Base-by-base conservation (phyloP, 2,113 vertebrate species). In the Sisor rabdophorus region DNA sequence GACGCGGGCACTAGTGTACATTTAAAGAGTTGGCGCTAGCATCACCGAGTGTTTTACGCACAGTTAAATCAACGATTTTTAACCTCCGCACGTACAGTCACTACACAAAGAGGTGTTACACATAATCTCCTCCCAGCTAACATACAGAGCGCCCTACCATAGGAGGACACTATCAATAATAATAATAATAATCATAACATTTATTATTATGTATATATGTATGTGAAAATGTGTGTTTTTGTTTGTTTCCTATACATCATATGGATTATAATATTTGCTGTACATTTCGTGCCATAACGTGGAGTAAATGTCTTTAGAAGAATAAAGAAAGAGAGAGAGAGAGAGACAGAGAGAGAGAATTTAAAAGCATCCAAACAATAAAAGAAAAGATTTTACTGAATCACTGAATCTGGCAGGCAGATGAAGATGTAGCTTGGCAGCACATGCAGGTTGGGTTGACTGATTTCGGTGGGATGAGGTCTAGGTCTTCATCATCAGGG, bases 401-500 rank as follows among this genome's bases (percentile, higher is more conserved):
- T 98, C 87, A 98, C 95, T 99, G 97, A 90, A 98, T 98, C 87
- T 98, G 95, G 91, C 97, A 98, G 91, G 96, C 93, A 20, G 95
- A 95, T 85, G 96, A 97, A 86, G 97, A 95, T 69, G 95, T 95
- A 83, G 96, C 96, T 93, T 99, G 96, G 90, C 97, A 99, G 89
- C 97, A 99, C 94, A 98, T 97, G 95, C 96, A 98, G 84, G 96
- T 98, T 61, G 96, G 95, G 90, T 98, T 98, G 85, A 98, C 94
- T 0, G 97, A 98, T 87, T 98, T 98, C 20, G 97, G 96, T 17
- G 95, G 96, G 58, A 99, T 99, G 82, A 98, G 91, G 90, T 99
- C 97, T 80, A 98, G 93, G 92, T 98, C 97, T 83, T 99, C 97
- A 0, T 99, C 97, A 0, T 99, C 97, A 0, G 97, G 96, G 86